phyloP scores from a whole-genome alignment of 2,797 vertebrate genomes.

The Triplophysa bombifrons region DNA sequence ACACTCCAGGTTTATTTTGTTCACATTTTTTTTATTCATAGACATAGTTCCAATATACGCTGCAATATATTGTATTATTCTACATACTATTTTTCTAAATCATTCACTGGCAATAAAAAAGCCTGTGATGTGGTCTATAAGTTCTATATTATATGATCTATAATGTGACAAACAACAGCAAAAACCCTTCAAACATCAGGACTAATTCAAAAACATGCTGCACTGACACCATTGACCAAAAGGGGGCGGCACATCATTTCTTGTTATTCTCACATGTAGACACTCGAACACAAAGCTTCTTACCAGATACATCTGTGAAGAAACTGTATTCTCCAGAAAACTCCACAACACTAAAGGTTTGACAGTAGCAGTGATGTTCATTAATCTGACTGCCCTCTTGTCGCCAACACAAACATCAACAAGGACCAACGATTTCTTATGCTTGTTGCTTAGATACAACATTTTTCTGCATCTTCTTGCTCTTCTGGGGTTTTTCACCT shows the following conservation, averaged over 20 bases:
- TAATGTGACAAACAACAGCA: no score
- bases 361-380: neutral
- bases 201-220: neutral
- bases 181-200: neutral
- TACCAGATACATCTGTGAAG: neutral
- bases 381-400: conserved; percentile 7
- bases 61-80: no score
- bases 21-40: no score
- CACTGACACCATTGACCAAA: conserved; percentile 33
- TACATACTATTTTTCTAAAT: no score
- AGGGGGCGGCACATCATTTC: conserved; percentile 43
- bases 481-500: neutral
- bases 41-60: no score
- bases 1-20: no score
- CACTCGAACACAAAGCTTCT: neutral
- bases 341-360: neutral
- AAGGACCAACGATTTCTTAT: conserved; percentile 68
- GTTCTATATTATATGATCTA: no score
- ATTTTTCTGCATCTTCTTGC: neutral
- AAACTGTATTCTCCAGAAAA: neutral
- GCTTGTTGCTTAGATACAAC: conserved; percentile 78
- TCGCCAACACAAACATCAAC: conserved; percentile 50
- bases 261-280: neutral
- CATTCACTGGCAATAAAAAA: no score
- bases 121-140: no score